A percentile compares a stretch with the other conserved stretches of the same genome.
phyloP scores from a whole-genome alignment of 2,797 vertebrate species.

The Protonibea diacanthus region DNA sequence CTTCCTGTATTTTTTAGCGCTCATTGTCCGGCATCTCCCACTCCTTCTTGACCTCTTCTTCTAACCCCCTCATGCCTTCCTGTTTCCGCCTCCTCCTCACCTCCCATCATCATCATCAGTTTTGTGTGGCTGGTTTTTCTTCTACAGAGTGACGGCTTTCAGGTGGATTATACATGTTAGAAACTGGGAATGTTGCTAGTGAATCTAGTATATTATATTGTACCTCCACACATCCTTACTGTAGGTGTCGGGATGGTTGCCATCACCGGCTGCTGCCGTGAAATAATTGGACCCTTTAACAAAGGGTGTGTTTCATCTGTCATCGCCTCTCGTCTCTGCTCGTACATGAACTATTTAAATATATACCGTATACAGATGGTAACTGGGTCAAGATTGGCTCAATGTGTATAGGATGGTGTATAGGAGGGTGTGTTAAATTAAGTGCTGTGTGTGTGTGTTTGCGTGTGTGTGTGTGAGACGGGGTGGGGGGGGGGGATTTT shows the following conservation, averaged over 20 bases:
- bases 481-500: conserved; percentile 54
- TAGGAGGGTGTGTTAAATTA: conserved; percentile 3
- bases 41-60: conserved; percentile 25
- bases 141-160: conserved; percentile 19
- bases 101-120: conserved; percentile 4
- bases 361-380: not conserved
- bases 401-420: conserved; percentile 14
- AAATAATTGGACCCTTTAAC: conserved; percentile 53
- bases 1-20: conserved; percentile 38
- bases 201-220: not conserved
- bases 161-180: conserved; percentile 15
- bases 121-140: conserved; percentile 18
- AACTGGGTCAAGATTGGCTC: conserved; percentile 28
- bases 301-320: conserved; percentile 53
- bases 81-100: conserved; percentile 23
- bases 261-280: conserved; percentile 22
- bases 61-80: conserved; percentile 11
- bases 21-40: conserved; percentile 45
- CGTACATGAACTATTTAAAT: conserved; percentile 23
- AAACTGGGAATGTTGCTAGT: conserved; percentile 31
- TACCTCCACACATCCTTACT: not conserved
- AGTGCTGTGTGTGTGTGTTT: conserved; percentile 2
- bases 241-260: conserved; percentile 27
- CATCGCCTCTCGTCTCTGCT: conserved; percentile 38
- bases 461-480: conserved; percentile 1